Evolutionary conservation across 2,113 vertebrate genomes (phyloP), one percentile per base, ranked within the genome.

Genomic region (Clarias gariepinus): DNA sequence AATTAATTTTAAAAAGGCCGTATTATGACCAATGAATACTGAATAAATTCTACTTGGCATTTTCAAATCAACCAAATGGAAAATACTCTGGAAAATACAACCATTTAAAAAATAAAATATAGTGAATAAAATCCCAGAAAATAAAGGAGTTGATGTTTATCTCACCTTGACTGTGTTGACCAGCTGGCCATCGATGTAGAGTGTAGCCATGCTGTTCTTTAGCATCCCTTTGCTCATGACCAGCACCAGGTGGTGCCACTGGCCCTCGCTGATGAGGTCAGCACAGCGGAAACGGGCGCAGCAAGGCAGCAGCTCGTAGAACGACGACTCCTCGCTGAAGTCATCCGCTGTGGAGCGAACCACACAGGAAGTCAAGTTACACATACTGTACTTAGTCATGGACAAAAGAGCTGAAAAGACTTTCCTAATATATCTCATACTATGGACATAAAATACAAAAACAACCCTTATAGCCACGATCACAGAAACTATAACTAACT

Each of bases 151-250:
- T 8, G 30, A 18, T 16, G 7, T 2, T 15, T 12, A 1, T 5
- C 90, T 87, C 93, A 99, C 98, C 97, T 99, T 99, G 71, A 99
- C 97, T 0, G 97, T 99, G 92, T 86, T 98, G 90, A 99, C 92
- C n/a, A 97, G 95, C 90, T 99, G 97, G 1, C 98, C 97, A 13
- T 99, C 98, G 0, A 99, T 91, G 89, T 99, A 99, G 0, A 99
- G 96, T 0, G 97, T 93, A 53, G 96, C 97, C 41, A 98, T 98
- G 89, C 98, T 99, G 92, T 99, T 99, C 92, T 99, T 99, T 58
- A 99, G 91, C 98, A 99, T 99, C 93, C 98, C 98, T 93, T 97
- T 99, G 92, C 98, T 99, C 98, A 99, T 99, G 71, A 99, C 97
- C 91, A 99, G 91, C 91, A 98, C 95, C 76, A 99, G 95, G 91